Conservation (phyloP, 2,113 vertebrate species). For the Brachyhypopomus gauderio region DNA sequence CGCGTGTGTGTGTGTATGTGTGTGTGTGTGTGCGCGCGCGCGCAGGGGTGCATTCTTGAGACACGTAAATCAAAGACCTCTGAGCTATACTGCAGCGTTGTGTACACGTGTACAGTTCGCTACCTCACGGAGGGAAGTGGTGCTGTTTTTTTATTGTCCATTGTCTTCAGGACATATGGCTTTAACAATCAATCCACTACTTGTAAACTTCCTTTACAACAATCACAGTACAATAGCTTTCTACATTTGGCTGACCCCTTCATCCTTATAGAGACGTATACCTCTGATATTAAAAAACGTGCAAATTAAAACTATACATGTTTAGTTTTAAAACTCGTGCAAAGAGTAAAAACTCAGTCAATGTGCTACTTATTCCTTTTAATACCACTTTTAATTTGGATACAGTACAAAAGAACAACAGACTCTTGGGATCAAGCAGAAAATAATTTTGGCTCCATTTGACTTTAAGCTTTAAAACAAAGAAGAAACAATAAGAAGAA, state of each 20-base stretch:
- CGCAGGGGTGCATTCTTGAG: background rate
- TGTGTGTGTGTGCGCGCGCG: background rate
- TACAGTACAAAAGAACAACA: no score
- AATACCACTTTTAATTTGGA: no score
- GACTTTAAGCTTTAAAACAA: no score
- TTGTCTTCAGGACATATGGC: background rate
- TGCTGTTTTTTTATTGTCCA: background rate
- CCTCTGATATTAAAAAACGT: no score
- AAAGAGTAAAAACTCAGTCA: no score
- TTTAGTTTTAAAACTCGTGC: no score
- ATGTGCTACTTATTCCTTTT: no score
- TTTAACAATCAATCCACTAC: background rate
- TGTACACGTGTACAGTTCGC: background rate
- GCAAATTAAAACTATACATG: no score
- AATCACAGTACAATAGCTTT: background rate
- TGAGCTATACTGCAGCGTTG: background rate
- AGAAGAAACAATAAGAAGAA: background rate
- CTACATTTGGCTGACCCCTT: background rate
- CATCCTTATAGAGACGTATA: background rate
- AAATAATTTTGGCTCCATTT: no score
- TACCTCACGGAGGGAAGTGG: background rate
- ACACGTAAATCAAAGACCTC: background rate
- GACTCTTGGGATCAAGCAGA: no score
- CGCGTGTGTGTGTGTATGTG: conserved; percentile 10
- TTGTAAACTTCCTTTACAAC: conserved; percentile 7